Evolutionary conservation across 2,797 vertebrate species (phyloP), one percentile per base, ranked within the genome.

Genomic region (Oreochromis mossambicus): DNA sequence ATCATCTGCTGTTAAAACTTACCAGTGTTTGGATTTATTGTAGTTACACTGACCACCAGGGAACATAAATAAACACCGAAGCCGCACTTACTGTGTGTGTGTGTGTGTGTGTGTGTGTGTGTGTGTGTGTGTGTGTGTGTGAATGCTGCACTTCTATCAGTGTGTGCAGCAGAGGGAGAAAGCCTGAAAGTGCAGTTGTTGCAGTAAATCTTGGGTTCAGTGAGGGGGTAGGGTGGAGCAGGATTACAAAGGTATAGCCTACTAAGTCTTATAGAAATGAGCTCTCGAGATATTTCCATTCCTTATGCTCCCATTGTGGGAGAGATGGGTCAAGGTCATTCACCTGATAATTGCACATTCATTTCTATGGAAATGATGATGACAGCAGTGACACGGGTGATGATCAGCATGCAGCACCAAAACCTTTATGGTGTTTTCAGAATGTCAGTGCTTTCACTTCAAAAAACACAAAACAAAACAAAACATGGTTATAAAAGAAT

Each of bases 131-230:
- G 36, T 10, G 36, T 38, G 9, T 38, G 36, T 50, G 79, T 83
- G 12, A 48, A 36, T 68, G 52, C 70, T 70, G 43, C 73, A 81
- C 61, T 75, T 87, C 26, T 73, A 73, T 81, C 61, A 76, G 78
- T 56, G 58, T 77, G 77, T 55, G 83, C 83, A 86, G 75, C 81
- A 78, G 61, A 66, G 77, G 43, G 46, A 83, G 87, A 88, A 84
- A 58, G 83, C 83, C 78, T 86, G 34, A 89, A 87, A 90, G 76
- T 83, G 86, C 70, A 85, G 84, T 54, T 77, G 89, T 76, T 92
- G 90, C 91, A 91, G 88, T 92, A 90, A 92, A 87, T 87, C 78
- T 79, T 79, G 84, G 73, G 91, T 90, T 91, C 83, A 83, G 88
- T 83, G 51, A 76, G 87, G 77, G 79, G 83, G 78, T 56, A n/a